Conservation (phyloP, 1,140 invertebrate genomes). For the Cheumatopsyche charites region DNA sequence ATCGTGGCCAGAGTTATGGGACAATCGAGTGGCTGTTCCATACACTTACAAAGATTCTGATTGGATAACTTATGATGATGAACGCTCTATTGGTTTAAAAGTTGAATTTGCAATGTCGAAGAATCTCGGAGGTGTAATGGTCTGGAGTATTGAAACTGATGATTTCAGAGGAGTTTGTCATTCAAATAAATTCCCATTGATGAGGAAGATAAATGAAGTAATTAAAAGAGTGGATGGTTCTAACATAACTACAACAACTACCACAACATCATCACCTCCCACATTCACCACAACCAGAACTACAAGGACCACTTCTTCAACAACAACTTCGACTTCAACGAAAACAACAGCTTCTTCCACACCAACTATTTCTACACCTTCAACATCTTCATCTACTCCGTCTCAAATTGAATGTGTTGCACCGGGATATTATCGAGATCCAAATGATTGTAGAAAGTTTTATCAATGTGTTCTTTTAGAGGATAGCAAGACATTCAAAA, state of each 20-base stretch:
- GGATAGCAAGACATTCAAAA: background rate
- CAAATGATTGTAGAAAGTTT: slow-evolving; percentile 13
- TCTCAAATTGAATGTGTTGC: background rate
- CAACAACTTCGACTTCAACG: slow-evolving; percentile 2
- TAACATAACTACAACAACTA: background rate
- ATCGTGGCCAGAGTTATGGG: slow-evolving; percentile 51
- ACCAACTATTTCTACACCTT: background rate
- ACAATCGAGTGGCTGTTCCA: slow-evolving; percentile 65
- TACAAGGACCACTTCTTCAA: too few relatives aligned
- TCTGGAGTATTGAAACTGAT: slow-evolving; percentile 77
- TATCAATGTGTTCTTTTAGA: slow-evolving; percentile 12
- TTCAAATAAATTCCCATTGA: slow-evolving; percentile 56
- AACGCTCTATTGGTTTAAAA: slow-evolving; percentile 62
- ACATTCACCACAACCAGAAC: background rate
- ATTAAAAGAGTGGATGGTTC: slow-evolving; percentile 48
- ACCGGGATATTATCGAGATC: background rate
- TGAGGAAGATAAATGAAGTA: slow-evolving; percentile 49
- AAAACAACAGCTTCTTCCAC: background rate
- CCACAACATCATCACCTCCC: background rate
- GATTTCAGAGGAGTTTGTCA: slow-evolving; percentile 69
- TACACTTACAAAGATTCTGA: slow-evolving; percentile 69
- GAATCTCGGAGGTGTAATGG: slow-evolving; percentile 69
- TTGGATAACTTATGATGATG: slow-evolving; percentile 80
- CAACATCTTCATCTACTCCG: background rate
- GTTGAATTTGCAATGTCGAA: slow-evolving; percentile 60